Conservation (phyloP, 64 coral and sea anemone species). For the Dendrophyllia cribrosa region DNA sequence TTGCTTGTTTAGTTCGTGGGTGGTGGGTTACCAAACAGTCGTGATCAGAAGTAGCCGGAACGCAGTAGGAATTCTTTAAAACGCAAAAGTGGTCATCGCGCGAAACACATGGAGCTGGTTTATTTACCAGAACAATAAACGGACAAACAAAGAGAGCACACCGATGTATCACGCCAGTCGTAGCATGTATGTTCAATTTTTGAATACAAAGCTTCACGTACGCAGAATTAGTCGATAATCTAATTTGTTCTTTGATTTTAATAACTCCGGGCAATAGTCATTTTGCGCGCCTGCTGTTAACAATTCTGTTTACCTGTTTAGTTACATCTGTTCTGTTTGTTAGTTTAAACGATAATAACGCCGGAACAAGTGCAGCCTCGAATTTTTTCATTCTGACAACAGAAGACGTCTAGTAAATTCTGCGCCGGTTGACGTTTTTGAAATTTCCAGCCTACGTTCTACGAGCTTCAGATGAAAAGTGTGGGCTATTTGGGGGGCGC, state of each 20-base stretch:
- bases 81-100: slow-evolving; percentile 20
- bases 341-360: neutral
- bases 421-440: no score
- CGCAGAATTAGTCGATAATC: neutral
- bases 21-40: neutral
- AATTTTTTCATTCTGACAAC: neutral
- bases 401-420: neutral
- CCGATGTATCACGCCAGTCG: slow-evolving; percentile 38
- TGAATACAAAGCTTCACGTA: neutral
- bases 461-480: neutral
- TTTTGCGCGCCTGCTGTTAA: neutral
- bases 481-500: no score
- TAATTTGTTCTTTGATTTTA: neutral
- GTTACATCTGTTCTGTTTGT: slow-evolving; percentile 15
- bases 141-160: neutral
- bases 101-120: slow-evolving; percentile 40
- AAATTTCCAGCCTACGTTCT: neutral
- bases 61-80: slow-evolving; percentile 49
- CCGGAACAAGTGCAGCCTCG: no score
- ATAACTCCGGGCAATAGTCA: neutral
- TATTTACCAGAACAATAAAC: slow-evolving; percentile 44
- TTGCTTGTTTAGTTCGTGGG: neutral
- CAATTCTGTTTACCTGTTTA: neutral
- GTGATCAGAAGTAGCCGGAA: neutral
- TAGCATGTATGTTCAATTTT: slow-evolving; percentile 6